phyloP scores from a whole-genome alignment of 2,797 vertebrate genomes.

The Megalops cyprinoides region DNA sequence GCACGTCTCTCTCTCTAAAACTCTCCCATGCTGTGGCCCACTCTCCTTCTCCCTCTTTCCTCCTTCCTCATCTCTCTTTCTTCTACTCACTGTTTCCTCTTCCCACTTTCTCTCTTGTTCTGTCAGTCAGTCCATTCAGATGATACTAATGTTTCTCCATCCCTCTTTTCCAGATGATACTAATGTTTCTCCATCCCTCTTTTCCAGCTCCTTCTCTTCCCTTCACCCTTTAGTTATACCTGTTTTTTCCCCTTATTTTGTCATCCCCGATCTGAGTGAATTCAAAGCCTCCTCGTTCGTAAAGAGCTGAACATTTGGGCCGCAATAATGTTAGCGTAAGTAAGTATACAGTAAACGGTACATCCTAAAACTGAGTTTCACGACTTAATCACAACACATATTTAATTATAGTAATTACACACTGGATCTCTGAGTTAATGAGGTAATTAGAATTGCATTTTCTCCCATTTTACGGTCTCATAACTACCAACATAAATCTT shows the following conservation, averaged over 20 bases:
- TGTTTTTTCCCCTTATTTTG: background rate
- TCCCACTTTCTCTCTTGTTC: background rate
- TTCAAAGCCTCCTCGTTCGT: background rate
- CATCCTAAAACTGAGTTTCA: background rate
- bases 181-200: background rate
- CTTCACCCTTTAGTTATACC: too few species aligned
- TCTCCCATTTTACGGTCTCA: slow-evolving; percentile 14
- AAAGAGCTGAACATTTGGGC: too few species aligned
- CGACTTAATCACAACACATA: slow-evolving; percentile 18
- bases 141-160: background rate
- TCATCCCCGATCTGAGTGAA: background rate
- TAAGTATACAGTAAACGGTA: background rate
- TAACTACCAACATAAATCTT: slow-evolving; percentile 23
- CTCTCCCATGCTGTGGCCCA: background rate
- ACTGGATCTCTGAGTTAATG: slow-evolving; percentile 21
- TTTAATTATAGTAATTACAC: slow-evolving; percentile 16
- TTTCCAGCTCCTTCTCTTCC: background rate
- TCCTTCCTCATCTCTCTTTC: background rate
- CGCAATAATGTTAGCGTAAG: too few species aligned
- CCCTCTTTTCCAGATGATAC: background rate
- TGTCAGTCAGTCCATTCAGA: background rate
- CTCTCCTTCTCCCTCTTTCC: background rate
- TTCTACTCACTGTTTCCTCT: background rate
- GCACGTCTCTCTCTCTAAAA: background rate
- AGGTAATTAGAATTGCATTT: slow-evolving; percentile 15